Conservation (phyloP, 2,113 vertebrate genomes). For the Verasper variegatus region DNA sequence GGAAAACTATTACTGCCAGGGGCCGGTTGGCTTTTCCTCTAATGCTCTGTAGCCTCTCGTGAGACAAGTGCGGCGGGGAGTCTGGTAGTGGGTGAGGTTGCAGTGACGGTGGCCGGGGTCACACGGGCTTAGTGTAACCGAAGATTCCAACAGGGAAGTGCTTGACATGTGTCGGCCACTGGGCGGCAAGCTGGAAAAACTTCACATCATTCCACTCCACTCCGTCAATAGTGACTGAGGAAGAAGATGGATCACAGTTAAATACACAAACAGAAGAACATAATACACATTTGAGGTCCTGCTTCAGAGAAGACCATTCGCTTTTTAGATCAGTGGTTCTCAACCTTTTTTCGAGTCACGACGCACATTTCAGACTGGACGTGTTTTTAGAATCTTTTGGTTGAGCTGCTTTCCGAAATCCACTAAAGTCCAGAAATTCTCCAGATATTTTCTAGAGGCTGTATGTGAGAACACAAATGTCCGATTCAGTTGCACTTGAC, state of each 20-base stretch:
- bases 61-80: constrained; percentile 67
- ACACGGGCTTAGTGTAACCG: constrained; percentile 86
- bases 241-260: not conserved
- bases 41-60: constrained; percentile 48
- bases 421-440: too few species aligned
- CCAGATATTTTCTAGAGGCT: too few species aligned
- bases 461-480: too few species aligned
- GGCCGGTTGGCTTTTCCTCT: constrained; percentile 40
- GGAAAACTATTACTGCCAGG: constrained; percentile 76
- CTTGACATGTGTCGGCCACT: constrained; percentile 92
- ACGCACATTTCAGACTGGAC: too few species aligned
- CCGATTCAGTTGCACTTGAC: too few species aligned
- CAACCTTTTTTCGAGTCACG: too few species aligned
- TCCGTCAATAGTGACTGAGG: constrained; percentile 88
- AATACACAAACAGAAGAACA: not conserved
- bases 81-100: constrained; percentile 25
- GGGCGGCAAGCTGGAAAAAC: constrained; percentile 92
- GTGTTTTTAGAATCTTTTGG: too few species aligned
- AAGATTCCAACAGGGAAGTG: constrained; percentile 91
- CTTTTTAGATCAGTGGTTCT: not conserved
- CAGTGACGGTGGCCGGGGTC: constrained; percentile 45
- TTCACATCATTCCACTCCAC: constrained; percentile 93
- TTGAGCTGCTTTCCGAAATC: too few species aligned
- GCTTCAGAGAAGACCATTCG: not conserved
- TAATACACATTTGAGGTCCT: not conserved